Evolutionary conservation across 1,140 invertebrate species (phyloP), one percentile per base, ranked within the genome.

Genomic region (Achroia grisella): DNA sequence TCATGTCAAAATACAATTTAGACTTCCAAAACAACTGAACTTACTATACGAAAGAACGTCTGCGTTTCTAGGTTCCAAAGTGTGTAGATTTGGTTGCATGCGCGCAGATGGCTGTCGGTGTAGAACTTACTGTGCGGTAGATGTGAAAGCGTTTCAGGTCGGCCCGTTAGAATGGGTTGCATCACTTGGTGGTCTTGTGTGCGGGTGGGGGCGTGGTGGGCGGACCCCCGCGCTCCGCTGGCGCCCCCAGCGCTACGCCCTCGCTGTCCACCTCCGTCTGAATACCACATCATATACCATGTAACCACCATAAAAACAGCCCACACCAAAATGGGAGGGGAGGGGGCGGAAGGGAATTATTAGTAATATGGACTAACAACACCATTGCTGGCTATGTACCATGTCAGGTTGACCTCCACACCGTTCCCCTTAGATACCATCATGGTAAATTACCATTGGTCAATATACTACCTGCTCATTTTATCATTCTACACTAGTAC

Each of bases 191-290:
- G 30, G 64, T 48, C 54, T 86, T 85, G 57, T 80, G 81, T 6
- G 17, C 2, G 2, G 17, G 17, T 47, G 78, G 76, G n/a, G 85
- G 82, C 23, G 82, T 82, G 49, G 86, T 86, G 41, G 86, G 86
- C 14, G 86, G 74, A 0, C 80, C 82, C 46, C 86, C 86, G 15
- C 82, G 82, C 55, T 87, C 86, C 4, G 82, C 85, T 0, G 84
- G 69, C 15, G 85, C 80, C 8, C 86, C 86, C 17, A 87, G 62
- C 4, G 83, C 71, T 1, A 86, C 84, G 8, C 83, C 86, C 43
- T 87, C 86, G 49, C 86, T 87, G 57, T 87, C 86, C 6, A 87
- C 83, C 52, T 87, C 86, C 60, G 71, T 82, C 83, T 87, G 17
- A 11, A 31, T 29, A 43, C 13, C 33, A 58, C 56, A 3, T 23